Base-by-base conservation (phyloP, 2,113 vertebrate genomes). In the Clupea harengus region DNA sequence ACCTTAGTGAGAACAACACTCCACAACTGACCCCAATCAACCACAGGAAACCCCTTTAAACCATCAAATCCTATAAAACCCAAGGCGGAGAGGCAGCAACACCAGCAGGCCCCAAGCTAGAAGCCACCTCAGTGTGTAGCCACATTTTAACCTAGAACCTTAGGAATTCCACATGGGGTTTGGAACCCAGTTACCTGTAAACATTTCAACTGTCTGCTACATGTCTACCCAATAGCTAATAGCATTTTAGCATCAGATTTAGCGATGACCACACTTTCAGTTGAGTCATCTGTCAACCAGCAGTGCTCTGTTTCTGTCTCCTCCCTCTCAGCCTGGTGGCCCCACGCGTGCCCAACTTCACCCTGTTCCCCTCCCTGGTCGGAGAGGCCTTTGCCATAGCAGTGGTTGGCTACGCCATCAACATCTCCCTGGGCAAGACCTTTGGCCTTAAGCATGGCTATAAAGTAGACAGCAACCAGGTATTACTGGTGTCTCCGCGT, bases 381-480 rank as follows among this genome's bases (percentile, higher is more conserved):
- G 96, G 96, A 4, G 97, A 97, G 0, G 97, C 98, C 39, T 97
- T 99, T 7, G 95, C 97, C 81, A 92, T 99, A 0, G 97, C 97
- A 0, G 94, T 99, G 45, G 97, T 99, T 25, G 95, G 96, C 60
- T 99, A 97, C 0, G 97, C 97, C 93, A 96, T 99, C 80, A 96
- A 92, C 89, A 97, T 99, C 91, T 99, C 98, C 0, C 89, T 99
- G 82, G 97, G 97, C 60, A 99, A 99, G 94, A 99, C 97, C 57
- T 99, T 99, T 89, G 97, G 95, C 57, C 93, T 98, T 82, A 97
- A 96, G 92, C 94, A 99, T 0, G 97, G 97, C 85, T 99, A 99
- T 94, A 96, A 96, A 75, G 97, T 99, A 91, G 96, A 99, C 88
- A 98, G 96, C 93, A 99, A 97, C 92, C 98, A 99, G 97, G 98